Percentiles rank a stretch among this genome's conserved stretches.
Conservation (phyloP, 1,140 invertebrate species). For the Caenorhabditis briggsae region DNA sequence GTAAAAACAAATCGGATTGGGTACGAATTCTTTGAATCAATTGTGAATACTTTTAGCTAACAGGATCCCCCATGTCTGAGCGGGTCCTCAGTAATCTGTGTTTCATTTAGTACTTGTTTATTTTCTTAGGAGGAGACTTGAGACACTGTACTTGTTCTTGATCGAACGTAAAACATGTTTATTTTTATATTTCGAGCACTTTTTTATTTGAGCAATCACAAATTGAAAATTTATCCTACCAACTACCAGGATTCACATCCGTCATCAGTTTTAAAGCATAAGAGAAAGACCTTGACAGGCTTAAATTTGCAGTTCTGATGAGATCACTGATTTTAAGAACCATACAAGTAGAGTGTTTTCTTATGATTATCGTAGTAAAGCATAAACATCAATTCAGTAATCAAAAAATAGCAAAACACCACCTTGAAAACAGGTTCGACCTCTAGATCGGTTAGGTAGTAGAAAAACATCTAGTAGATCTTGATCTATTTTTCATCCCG, state of each 20-base stretch:
- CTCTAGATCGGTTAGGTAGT: neutral
- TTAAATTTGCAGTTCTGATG: neutral
- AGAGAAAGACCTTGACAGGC: neutral
- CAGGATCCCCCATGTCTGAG: too few relatives aligned
- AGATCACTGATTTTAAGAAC: neutral
- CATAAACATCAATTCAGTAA: slow-evolving; percentile 27
- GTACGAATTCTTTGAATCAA: too few relatives aligned
- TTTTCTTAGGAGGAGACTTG: too few relatives aligned
- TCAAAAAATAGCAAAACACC: slow-evolving; percentile 9
- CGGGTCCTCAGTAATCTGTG: too few relatives aligned
- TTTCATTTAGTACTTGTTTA: too few relatives aligned
- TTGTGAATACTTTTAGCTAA: too few relatives aligned
- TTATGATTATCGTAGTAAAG: neutral
- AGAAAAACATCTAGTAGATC: slow-evolving; percentile 1
- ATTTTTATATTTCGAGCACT: too few relatives aligned
- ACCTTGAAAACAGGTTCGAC: slow-evolving; percentile 19
- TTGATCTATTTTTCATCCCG: neutral
- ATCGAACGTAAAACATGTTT: too few relatives aligned
- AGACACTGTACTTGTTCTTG: too few relatives aligned
- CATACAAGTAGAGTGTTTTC: neutral
- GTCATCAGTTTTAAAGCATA: neutral
- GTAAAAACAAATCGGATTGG: neutral
- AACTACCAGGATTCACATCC: too few relatives aligned
- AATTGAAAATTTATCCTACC: too few relatives aligned
- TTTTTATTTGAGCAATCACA: too few relatives aligned